Percentiles rank a stretch among this genome's conserved stretches.
Conservation (phyloP, 2,888 invertebrate genomes). For the Hyposoter didymator region DNA sequence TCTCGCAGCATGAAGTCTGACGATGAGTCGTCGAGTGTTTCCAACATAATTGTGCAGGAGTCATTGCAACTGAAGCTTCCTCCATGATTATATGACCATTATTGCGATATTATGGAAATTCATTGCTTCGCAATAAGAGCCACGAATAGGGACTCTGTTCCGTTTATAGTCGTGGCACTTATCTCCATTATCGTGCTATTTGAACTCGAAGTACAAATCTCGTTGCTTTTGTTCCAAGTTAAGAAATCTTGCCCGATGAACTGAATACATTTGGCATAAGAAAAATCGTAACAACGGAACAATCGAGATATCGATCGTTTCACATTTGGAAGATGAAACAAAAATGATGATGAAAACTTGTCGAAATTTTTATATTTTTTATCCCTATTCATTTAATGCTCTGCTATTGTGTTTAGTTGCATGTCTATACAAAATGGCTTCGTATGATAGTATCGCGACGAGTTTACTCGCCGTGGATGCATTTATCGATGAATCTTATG, state of each 20-base stretch:
- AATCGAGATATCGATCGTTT: neutral
- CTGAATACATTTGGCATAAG: neutral
- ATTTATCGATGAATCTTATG: slow-evolving; percentile 1
- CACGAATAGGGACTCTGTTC: slow-evolving; percentile 40
- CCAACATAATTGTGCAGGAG: slow-evolving; percentile 73
- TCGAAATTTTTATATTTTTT: neutral
- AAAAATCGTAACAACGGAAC: neutral
- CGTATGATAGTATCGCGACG: slow-evolving; percentile 18
- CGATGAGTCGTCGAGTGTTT: slow-evolving; percentile 56
- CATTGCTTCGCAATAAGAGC: slow-evolving; percentile 26
- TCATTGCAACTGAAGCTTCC: slow-evolving; percentile 69
- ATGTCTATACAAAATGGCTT: slow-evolving; percentile 10
- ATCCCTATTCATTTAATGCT: neutral
- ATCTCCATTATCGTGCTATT: slow-evolving; percentile 37
- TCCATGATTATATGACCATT: slow-evolving; percentile 72
- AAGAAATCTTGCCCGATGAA: neutral
- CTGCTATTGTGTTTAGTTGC: neutral
- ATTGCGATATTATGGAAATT: slow-evolving; percentile 73
- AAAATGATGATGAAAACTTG: neutral
- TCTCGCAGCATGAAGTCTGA: slow-evolving; percentile 42
- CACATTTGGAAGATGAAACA: neutral
- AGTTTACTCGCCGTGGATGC: slow-evolving; percentile 23
- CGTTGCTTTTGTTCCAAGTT: slow-evolving; percentile 2
- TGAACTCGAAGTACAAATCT: slow-evolving; percentile 31
- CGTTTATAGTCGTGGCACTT: slow-evolving; percentile 27